phyloP scores from a whole-genome alignment of 2,113 vertebrate genomes.

The Emydura subglobosa region DNA sequence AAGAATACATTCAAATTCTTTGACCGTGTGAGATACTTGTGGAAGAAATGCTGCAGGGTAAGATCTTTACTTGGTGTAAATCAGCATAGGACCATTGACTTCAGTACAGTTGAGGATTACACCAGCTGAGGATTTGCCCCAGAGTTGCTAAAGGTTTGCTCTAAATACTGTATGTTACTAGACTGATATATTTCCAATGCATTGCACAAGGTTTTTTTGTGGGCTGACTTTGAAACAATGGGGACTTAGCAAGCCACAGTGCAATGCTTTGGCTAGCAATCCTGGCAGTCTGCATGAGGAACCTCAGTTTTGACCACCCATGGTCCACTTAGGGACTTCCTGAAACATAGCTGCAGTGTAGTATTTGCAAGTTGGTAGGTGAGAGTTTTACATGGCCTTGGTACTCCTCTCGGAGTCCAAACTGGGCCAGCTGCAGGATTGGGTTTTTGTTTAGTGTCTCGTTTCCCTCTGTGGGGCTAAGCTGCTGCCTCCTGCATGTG shows the following conservation, averaged over 20 bases:
- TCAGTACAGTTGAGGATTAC: neutral
- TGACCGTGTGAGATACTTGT: neutral
- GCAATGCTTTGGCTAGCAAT: neutral
- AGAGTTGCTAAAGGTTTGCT: neutral
- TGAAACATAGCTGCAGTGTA: neutral
- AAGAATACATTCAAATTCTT: neutral
- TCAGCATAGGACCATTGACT: neutral
- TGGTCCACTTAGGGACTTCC: neutral
- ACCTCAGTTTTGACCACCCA: neutral
- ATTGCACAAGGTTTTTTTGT: neutral
- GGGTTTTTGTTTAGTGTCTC: neutral
- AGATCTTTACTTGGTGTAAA: neutral
- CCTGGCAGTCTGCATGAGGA: neutral
- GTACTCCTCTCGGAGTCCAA: neutral
- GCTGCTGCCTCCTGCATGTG: neutral
- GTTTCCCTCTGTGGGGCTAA: neutral
- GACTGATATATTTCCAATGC: neutral
- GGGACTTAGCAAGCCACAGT: neutral
- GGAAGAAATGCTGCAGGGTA: neutral
- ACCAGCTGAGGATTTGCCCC: neutral
- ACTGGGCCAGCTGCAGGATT: neutral
- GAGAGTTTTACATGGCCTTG: neutral
- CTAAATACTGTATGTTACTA: neutral
- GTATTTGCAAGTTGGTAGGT: neutral
- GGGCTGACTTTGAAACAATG: neutral